Evolutionary conservation across 1,140 invertebrate genomes (phyloP).

Genomic region (Dendroctonus ponderosae): DNA sequence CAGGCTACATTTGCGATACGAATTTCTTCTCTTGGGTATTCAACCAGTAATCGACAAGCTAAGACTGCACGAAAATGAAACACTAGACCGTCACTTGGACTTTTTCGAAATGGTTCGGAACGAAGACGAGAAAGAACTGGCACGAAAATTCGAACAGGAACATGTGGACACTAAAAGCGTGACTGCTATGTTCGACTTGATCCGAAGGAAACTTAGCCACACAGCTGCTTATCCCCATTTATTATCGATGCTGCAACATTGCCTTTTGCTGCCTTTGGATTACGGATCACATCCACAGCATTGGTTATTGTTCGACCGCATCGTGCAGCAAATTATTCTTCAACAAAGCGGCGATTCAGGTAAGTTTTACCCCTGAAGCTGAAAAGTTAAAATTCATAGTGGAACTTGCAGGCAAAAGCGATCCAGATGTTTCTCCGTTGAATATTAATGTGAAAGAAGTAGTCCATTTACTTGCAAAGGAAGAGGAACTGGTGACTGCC

Average conservation of each 20-base stretch:
- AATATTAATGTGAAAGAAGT: conserved; percentile 91
- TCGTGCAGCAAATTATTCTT: conserved; percentile 94
- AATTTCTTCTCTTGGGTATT: conserved; percentile 95
- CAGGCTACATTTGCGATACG: conserved; percentile 91
- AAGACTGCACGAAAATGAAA: conserved; percentile 88
- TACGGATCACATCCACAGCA: conserved; percentile 83
- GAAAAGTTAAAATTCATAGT: not conserved
- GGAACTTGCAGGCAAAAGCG: conserved; percentile 48
- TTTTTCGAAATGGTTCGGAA: conserved; percentile 98
- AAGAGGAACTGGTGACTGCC: conserved; percentile 87
- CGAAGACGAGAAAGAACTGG: conserved; percentile 94
- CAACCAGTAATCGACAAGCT: conserved; percentile 94
- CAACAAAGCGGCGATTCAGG: conserved; percentile 61
- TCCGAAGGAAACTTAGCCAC: conserved; percentile 87
- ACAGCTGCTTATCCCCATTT: conserved; percentile 92
- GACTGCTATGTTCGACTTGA: conserved; percentile 88
- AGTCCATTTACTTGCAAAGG: conserved; percentile 87
- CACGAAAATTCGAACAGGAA: conserved; percentile 84
- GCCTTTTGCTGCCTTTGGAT: conserved; percentile 82
- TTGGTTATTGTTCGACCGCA: conserved; percentile 91
- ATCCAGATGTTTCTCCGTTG: conserved; percentile 76
- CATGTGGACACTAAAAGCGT: conserved; percentile 96
- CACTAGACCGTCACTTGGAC: conserved; percentile 86
- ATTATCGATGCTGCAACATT: conserved; percentile 87
- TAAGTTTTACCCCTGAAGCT: not conserved